These are phyloP conservation scores for Horisme vitalbata DNA, from an alignment of 2,888 invertebrate species.

Conservation along the genomic window DNA sequence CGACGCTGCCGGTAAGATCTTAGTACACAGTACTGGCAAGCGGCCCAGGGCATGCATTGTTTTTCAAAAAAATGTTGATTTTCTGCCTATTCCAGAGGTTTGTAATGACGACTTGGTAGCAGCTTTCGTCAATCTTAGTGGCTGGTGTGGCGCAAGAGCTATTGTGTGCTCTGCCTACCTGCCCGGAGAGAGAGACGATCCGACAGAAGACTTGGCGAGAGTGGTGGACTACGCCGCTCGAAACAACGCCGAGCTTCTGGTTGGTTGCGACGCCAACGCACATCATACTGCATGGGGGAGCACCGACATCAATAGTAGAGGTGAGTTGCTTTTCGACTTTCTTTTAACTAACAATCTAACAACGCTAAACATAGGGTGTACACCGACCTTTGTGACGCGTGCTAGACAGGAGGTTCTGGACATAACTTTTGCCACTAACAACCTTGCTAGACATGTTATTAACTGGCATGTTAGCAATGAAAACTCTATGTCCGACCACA, in stretches of 20 bases:
- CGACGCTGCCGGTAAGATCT: conserved; percentile 39
- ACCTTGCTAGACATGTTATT: too few relatives aligned
- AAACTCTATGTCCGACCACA: too few relatives aligned
- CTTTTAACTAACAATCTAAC: neutral
- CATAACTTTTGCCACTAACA: too few relatives aligned
- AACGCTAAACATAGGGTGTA: neutral
- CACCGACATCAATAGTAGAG: neutral
- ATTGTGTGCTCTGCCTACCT: neutral
- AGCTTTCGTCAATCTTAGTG: too few relatives aligned
- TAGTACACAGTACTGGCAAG: conserved; percentile 84
- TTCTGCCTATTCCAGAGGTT: neutral
- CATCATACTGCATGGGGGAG: neutral
- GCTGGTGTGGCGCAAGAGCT: too few relatives aligned
- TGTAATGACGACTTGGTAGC: too few relatives aligned
- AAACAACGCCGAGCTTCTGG: too few relatives aligned
- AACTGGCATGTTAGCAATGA: too few relatives aligned
- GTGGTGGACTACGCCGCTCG: too few relatives aligned
- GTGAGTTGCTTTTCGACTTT: neutral
- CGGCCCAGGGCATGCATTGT: conserved; percentile 66
- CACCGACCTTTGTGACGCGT: too few relatives aligned
- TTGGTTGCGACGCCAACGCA: neutral
- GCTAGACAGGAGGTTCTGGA: too few relatives aligned
- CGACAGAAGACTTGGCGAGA: neutral
- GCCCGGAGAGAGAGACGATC: neutral
- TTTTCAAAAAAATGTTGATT: neutral